These are phyloP conservation scores for Diphyllodes magnificus DNA, from an alignment of 2,113 vertebrate species.

Conservation along the genomic window DNA sequence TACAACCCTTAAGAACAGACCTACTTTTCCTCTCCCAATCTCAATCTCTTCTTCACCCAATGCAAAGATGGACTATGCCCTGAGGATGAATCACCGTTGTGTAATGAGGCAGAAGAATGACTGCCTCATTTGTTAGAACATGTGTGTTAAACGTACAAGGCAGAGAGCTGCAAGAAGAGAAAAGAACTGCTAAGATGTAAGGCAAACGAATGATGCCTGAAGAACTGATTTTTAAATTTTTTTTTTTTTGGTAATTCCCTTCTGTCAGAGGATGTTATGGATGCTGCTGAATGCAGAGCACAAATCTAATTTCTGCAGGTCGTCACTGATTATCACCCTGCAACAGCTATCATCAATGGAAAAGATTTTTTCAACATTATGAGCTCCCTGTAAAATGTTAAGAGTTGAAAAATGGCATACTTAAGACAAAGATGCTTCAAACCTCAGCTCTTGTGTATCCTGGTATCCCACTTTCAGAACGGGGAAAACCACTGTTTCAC, in stretches of 20 bases:
- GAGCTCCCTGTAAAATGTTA: neutral
- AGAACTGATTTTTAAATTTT: neutral
- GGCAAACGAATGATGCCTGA: neutral
- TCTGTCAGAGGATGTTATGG: neutral
- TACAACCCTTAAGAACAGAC: neutral
- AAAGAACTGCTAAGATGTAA: neutral
- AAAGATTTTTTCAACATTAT: neutral
- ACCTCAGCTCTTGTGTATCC: neutral
- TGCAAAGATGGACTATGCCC: constrained; percentile 18
- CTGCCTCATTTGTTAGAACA: constrained; percentile 46
- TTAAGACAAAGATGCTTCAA: neutral
- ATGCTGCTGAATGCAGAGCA: neutral
- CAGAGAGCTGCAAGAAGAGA: neutral
- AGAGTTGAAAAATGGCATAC: neutral
- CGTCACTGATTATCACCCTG: neutral
- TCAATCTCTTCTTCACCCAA: neutral
- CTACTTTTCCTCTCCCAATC: neutral
- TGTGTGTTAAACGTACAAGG: constrained; percentile 2
- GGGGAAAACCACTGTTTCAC: neutral
- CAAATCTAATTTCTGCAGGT: neutral
- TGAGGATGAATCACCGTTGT: neutral
- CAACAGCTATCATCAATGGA: neutral
- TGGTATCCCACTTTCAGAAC: neutral
- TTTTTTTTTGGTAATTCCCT: neutral
- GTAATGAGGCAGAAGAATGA: constrained; percentile 45